Evolutionary conservation across 2,888 invertebrate species (phyloP).

Genomic region (Xestoiulus laeticollis): DNA sequence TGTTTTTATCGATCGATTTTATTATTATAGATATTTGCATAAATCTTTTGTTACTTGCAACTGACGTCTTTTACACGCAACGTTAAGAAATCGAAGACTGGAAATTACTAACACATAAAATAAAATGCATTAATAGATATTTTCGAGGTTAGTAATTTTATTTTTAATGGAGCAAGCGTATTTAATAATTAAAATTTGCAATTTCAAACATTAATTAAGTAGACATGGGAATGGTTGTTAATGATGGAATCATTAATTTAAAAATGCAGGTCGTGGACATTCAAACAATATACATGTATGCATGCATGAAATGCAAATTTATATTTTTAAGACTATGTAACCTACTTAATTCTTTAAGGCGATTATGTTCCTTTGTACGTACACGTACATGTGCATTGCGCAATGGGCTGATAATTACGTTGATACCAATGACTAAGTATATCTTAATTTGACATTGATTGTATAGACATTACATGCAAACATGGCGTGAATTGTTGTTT

Average conservation of each 20-base stretch:
- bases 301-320: too few species aligned
- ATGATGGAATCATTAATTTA: too few species aligned
- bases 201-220: too few species aligned
- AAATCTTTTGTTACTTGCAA: neutral
- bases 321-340: too few species aligned
- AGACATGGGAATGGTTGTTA: too few species aligned
- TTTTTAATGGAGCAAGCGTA: neutral
- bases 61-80: neutral
- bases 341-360: neutral
- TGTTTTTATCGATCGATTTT: constrained; percentile 15
- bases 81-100: neutral
- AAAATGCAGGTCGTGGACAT: too few species aligned
- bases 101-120: neutral
- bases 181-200: neutral
- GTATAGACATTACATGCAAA: constrained; percentile 15
- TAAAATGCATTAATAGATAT: neutral
- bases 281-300: too few species aligned
- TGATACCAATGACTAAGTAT: neutral
- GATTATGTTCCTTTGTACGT: neutral
- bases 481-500: neutral
- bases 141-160: neutral
- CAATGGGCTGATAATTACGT: neutral
- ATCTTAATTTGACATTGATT: constrained; percentile 5
- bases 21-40: neutral
- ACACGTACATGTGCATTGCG: neutral